phyloP scores from a whole-genome alignment of 2,797 vertebrate species.

The Cossypha caffra region DNA sequence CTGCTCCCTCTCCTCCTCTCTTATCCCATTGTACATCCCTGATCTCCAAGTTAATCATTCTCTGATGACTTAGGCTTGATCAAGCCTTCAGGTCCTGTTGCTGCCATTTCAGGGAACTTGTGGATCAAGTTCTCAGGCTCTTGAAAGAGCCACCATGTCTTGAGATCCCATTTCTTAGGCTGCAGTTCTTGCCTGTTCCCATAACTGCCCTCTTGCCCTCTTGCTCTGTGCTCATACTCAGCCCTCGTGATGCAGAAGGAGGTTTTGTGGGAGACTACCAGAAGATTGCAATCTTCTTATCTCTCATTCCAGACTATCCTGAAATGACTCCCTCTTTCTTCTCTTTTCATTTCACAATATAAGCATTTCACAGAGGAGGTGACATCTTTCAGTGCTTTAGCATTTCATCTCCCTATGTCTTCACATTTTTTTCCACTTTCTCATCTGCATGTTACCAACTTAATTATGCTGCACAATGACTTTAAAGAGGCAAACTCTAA shows the following conservation, averaged over 20 bases:
- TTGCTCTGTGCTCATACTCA: background rate
- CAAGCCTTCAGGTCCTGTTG: background rate
- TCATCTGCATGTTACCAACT: slow-evolving; percentile 49
- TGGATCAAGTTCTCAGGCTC: background rate
- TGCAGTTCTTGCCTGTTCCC: background rate
- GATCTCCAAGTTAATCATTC: background rate
- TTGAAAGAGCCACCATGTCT: background rate
- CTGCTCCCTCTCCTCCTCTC: background rate
- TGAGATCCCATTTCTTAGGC: background rate
- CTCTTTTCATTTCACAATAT: slow-evolving; percentile 29
- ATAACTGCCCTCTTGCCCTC: background rate
- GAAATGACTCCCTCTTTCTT: slow-evolving; percentile 51
- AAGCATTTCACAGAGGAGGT: slow-evolving; percentile 47
- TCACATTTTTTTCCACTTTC: slow-evolving; percentile 63
- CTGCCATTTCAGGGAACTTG: background rate
- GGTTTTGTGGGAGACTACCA: slow-evolving; percentile 28
- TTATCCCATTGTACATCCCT: background rate
- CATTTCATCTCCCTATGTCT: slow-evolving; percentile 45
- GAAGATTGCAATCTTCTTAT: slow-evolving; percentile 55
- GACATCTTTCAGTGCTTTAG: slow-evolving; percentile 45
- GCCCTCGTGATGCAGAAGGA: background rate
- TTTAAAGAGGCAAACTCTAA: slow-evolving; percentile 40
- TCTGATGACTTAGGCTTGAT: background rate
- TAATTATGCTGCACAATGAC: slow-evolving; percentile 50
- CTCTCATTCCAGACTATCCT: slow-evolving; percentile 59